phyloP scores from a whole-genome alignment of 64 coral and sea anemone species.

The Pocillopora damicornis region DNA sequence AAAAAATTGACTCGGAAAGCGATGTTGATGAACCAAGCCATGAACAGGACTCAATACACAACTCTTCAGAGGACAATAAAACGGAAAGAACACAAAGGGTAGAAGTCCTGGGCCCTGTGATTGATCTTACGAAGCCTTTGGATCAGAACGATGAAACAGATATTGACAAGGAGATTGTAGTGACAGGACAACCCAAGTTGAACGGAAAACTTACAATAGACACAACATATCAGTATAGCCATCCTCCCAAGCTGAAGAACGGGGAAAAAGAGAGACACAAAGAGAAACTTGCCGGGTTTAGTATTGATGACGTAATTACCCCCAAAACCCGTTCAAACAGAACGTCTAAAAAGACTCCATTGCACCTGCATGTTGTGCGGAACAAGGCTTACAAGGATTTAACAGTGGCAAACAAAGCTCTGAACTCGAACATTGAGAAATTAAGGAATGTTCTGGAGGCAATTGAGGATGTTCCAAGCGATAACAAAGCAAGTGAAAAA shows the following conservation, averaged over 20 bases:
- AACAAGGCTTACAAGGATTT: slow-evolving; percentile 12
- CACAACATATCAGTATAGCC: not conserved
- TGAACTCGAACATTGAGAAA: slow-evolving; percentile 22
- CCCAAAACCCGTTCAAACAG: not conserved
- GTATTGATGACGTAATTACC: not conserved
- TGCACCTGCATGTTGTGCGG: not conserved
- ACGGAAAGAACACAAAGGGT: slow-evolving; percentile 2
- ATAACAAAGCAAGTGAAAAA: not conserved
- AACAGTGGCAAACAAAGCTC: slow-evolving; percentile 9
- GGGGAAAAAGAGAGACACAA: not conserved
- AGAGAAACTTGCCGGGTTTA: not conserved
- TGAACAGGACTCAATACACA: not conserved
- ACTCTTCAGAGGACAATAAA: not conserved
- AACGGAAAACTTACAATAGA: slow-evolving; percentile 1
- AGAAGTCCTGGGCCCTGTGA: not conserved
- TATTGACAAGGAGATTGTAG: slow-evolving; percentile 16
- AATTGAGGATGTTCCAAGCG: not conserved
- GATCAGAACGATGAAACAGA: not conserved
- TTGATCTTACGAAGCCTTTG: not conserved
- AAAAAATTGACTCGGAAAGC: not conserved
- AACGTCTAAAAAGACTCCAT: not conserved
- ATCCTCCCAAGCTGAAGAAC: not conserved
- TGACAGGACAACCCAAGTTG: slow-evolving; percentile 20
- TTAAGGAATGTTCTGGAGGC: slow-evolving; percentile 9
- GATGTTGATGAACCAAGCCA: not conserved